A percentile compares a stretch with the other conserved stretches of the same genome.
phyloP scores from a whole-genome alignment of 2,113 vertebrate species.

The Leuciscus idus region DNA sequence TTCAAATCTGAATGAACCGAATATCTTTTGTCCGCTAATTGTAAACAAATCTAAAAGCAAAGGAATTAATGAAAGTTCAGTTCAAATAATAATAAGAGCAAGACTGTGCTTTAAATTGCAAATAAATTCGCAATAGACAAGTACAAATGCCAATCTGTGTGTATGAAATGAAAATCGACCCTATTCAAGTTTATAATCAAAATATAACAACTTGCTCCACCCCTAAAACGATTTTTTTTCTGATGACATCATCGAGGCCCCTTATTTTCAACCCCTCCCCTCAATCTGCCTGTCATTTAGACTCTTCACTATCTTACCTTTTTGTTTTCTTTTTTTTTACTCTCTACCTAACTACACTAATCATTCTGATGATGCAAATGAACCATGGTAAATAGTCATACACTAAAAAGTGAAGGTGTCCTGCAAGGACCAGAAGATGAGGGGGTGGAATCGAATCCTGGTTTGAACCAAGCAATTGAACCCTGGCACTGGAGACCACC shows the following conservation, averaged over 20 bases:
- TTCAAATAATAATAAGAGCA: background rate
- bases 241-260: background rate
- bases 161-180: background rate
- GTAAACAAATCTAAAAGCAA: background rate
- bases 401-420: background rate
- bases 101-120: background rate
- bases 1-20: background rate
- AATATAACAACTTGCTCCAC: background rate
- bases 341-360: background rate
- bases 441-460: background rate
- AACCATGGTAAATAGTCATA: background rate
- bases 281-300: background rate
- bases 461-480: background rate
- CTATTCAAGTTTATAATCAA: background rate
- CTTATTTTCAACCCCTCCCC: background rate
- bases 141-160: background rate
- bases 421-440: background rate
- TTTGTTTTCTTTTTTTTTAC: background rate
- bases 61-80: background rate
- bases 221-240: background rate
- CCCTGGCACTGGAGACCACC: slow-evolving; percentile 1
- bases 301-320: background rate
- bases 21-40: background rate
- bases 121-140: too few species aligned
- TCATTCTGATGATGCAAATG: background rate